phyloP scores from a whole-genome alignment of 1,140 invertebrate species.

The Thrips palmi region DNA sequence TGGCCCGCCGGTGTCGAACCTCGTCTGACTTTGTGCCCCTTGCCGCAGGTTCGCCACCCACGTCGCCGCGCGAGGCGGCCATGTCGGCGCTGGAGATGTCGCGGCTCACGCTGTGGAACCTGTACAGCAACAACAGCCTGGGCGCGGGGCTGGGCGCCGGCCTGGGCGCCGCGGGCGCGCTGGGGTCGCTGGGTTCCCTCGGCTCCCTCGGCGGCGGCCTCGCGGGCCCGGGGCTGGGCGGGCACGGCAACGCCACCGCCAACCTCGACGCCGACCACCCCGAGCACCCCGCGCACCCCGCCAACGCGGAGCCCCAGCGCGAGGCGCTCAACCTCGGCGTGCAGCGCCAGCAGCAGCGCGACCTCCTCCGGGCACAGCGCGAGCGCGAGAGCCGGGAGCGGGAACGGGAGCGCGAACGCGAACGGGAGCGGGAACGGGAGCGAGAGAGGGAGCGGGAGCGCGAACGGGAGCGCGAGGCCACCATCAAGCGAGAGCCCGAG shows the following conservation, averaged over 20 bases:
- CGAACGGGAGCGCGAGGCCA: no score
- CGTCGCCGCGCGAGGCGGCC: conserved; percentile 27
- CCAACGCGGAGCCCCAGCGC: no score
- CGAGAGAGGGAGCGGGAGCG: conserved; percentile 12
- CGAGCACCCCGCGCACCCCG: conserved; percentile 18
- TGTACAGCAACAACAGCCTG: conserved; percentile 34
- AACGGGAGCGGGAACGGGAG: no score
- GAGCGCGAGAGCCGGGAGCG: no score
- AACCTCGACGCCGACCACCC: conserved; percentile 24
- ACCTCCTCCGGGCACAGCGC: no score
- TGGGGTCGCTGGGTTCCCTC: not conserved
- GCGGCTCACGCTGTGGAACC: conserved; percentile 58
- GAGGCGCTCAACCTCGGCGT: no score
- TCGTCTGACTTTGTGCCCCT: conserved; percentile 1
- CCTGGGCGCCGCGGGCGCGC: not conserved
- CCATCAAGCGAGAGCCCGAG: no score
- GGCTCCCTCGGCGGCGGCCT: not conserved
- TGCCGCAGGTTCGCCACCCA: conserved; percentile 28
- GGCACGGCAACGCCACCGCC: conserved; percentile 18
- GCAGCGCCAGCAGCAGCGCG: no score
- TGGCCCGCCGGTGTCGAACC: no score
- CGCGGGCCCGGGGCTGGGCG: not conserved
- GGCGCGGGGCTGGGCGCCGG: no score
- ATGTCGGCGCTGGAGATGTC: conserved; percentile 53
- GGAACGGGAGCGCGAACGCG: no score